phyloP scores from a whole-genome alignment of 2,797 vertebrate genomes.

The Acanthopagrus latus region DNA sequence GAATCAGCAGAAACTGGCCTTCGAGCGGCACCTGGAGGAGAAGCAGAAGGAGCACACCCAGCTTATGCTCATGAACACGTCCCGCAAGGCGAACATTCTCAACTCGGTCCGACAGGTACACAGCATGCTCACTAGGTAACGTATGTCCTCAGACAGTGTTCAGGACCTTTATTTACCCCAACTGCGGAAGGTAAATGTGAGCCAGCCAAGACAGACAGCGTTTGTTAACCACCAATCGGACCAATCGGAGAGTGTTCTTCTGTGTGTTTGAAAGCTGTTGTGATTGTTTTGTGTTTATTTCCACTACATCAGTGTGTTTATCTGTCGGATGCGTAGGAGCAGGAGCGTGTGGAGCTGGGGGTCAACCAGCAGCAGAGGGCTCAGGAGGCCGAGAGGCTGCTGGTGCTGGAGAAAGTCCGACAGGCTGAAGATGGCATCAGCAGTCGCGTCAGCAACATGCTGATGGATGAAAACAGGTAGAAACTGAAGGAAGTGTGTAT shows the following conservation, averaged over 20 bases:
- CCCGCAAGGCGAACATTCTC: slow-evolving; percentile 90
- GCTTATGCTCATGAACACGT: slow-evolving; percentile 87
- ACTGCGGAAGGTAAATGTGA: too few relatives aligned
- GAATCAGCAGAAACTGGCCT: slow-evolving; percentile 91
- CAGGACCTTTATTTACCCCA: too few relatives aligned
- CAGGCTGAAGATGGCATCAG: slow-evolving; percentile 86
- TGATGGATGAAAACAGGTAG: slow-evolving; percentile 91
- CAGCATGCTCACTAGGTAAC: too few relatives aligned
- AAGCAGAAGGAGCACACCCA: slow-evolving; percentile 91
- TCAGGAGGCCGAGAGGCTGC: slow-evolving; percentile 88
- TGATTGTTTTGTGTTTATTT: background rate
- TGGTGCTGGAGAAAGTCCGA: slow-evolving; percentile 88
- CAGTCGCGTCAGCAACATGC: slow-evolving; percentile 88
- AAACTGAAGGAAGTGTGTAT: background rate
- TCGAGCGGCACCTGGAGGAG: slow-evolving; percentile 88
- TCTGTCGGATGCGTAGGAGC: slow-evolving; percentile 82
- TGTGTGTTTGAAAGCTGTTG: background rate
- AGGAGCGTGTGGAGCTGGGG: slow-evolving; percentile 89
- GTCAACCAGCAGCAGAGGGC: slow-evolving; percentile 88
- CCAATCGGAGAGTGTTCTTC: too few relatives aligned
- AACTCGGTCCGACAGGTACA: slow-evolving; percentile 89
- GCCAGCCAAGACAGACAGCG: too few relatives aligned
- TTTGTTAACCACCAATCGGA: background rate
- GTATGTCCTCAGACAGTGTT: too few relatives aligned
- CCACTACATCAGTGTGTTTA: background rate